phyloP scores from a whole-genome alignment of 2,888 invertebrate species.

The Spodoptera exigua region DNA sequence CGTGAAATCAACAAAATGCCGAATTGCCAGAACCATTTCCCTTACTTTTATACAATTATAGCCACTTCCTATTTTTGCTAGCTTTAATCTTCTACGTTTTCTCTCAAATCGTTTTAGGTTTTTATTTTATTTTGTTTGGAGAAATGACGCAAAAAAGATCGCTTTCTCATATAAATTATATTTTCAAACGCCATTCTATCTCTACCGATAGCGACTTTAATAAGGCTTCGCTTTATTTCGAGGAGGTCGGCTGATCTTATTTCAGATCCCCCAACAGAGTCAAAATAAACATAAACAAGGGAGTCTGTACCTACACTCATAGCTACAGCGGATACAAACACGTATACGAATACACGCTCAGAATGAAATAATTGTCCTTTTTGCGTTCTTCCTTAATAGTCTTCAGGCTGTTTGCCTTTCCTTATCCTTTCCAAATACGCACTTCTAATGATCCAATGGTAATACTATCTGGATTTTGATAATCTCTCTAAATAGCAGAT shows the following conservation, averaged over 20 bases:
- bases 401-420: too few relatives aligned
- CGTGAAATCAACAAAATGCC: conserved; percentile 15
- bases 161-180: conserved; percentile 1
- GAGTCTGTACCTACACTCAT: conserved; percentile 1
- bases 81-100: too few relatives aligned
- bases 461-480: too few relatives aligned
- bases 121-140: too few relatives aligned
- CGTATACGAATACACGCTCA: too few relatives aligned
- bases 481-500: too few relatives aligned
- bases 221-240: conserved; percentile 32
- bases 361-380: background rate
- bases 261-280: conserved; percentile 16
- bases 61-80: background rate
- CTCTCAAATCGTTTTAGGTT: too few relatives aligned
- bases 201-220: conserved; percentile 10
- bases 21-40: conserved; percentile 6
- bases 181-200: conserved; percentile 12
- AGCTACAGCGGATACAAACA: background rate
- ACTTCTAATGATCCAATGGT: too few relatives aligned
- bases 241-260: conserved; percentile 32
- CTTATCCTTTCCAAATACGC: too few relatives aligned
- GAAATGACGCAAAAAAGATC: background rate
- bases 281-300: conserved; percentile 20
- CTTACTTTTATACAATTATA: conserved; percentile 2
- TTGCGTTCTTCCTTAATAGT: background rate